phyloP scores from a whole-genome alignment of 2,888 invertebrate genomes.

The Drosophila putrida region DNA sequence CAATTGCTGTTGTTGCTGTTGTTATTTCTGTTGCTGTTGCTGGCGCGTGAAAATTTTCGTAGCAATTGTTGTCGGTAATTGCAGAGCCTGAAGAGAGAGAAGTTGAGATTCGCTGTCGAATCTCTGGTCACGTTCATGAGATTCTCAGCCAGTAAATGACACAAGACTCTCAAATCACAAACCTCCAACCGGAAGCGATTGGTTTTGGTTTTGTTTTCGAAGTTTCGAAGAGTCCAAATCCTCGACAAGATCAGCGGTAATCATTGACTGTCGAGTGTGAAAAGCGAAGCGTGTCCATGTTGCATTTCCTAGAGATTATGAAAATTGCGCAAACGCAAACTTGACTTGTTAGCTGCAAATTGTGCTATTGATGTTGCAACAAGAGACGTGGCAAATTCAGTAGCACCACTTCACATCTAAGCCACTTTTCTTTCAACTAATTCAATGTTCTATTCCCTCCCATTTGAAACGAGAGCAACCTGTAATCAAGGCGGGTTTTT shows the following conservation, averaged over 20 bases:
- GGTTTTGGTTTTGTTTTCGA: background rate
- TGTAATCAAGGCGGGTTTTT: constrained; percentile 15
- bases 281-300: constrained; percentile 45
- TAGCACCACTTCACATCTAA: constrained; percentile 39
- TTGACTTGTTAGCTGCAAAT: constrained; percentile 9
- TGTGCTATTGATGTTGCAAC: constrained; percentile 19
- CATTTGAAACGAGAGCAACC: constrained; percentile 9
- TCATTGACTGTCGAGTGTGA: constrained; percentile 55
- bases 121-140: constrained; percentile 64
- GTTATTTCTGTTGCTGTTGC: constrained; percentile 30
- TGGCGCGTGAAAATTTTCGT: constrained; percentile 61
- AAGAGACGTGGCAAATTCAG: constrained; percentile 47
- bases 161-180: constrained; percentile 20
- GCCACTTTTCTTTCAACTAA: constrained; percentile 25
- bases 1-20: constrained; percentile 37
- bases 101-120: constrained; percentile 9
- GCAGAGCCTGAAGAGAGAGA: constrained; percentile 1
- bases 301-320: constrained; percentile 55
- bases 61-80: constrained; percentile 50
- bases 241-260: constrained; percentile 36
- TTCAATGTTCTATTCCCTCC: constrained; percentile 41
- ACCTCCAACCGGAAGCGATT: constrained; percentile 55
- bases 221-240: background rate
- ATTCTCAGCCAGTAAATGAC: constrained; percentile 61
- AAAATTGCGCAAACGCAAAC: constrained; percentile 43